Conservation (phyloP, 2,888 invertebrate genomes). For the Blastobasis adustella region DNA sequence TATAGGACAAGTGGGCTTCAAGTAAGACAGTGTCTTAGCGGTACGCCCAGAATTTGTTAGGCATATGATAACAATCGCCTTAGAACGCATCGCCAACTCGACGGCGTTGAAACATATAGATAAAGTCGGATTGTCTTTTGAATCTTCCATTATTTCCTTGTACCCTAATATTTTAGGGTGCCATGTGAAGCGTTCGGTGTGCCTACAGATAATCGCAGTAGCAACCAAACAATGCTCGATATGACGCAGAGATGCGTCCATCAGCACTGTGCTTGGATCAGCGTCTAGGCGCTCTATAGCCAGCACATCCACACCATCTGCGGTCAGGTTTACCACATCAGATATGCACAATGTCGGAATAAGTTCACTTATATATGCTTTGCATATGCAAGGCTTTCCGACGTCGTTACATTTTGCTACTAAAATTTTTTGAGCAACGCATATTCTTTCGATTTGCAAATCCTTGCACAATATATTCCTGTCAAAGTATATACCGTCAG, state of each 20-base stretch:
- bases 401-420: slow-evolving; percentile 83
- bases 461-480: slow-evolving; percentile 86
- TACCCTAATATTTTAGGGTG: slow-evolving; percentile 82
- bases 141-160: slow-evolving; percentile 64
- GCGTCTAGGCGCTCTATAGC: slow-evolving; percentile 33
- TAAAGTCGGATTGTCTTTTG: slow-evolving; percentile 40
- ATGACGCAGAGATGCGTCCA: neutral
- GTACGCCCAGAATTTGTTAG: slow-evolving; percentile 78
- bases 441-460: slow-evolving; percentile 85
- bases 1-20: slow-evolving; percentile 79
- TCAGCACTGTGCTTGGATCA: neutral
- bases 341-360: slow-evolving; percentile 82
- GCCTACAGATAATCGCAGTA: slow-evolving; percentile 80
- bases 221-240: slow-evolving; percentile 74
- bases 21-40: slow-evolving; percentile 76
- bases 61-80: slow-evolving; percentile 72
- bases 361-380: slow-evolving; percentile 88
- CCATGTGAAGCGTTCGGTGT: slow-evolving; percentile 87
- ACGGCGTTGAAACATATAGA: slow-evolving; percentile 41
- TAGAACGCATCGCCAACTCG: slow-evolving; percentile 14
- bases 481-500: slow-evolving; percentile 89
- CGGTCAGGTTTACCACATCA: slow-evolving; percentile 87
- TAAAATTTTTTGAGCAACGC: slow-evolving; percentile 86
- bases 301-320: slow-evolving; percentile 88
- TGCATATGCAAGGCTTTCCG: slow-evolving; percentile 88